Percentiles rank a stretch among this genome's conserved stretches.
phyloP scores from a whole-genome alignment of 2,888 invertebrate species.

The Yponomeuta plumbellus region DNA sequence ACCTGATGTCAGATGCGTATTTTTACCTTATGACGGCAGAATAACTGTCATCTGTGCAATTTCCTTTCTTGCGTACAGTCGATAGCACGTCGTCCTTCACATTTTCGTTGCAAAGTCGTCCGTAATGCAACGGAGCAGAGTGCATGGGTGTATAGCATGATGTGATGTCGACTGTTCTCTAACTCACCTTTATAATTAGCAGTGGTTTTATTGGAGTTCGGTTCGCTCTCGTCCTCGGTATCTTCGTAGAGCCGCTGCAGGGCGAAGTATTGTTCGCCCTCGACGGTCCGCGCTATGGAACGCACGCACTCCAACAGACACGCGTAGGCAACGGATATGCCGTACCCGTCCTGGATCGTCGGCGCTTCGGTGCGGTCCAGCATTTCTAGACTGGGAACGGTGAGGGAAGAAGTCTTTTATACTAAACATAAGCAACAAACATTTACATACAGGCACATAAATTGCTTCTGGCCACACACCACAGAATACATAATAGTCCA shows the following conservation, averaged over 20 bases:
- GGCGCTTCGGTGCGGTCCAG: constrained; percentile 97
- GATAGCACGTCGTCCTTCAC: too few species aligned
- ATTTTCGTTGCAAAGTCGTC: neutral
- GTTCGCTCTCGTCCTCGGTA: constrained; percentile 59
- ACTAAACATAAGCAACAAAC: too few species aligned
- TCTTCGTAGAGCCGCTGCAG: constrained; percentile 65
- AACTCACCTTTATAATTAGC: constrained; percentile 20
- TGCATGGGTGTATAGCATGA: too few species aligned
- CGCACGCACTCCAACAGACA: constrained; percentile 94
- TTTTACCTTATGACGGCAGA: too few species aligned
- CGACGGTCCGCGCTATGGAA: constrained; percentile 85
- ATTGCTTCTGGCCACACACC: too few species aligned
- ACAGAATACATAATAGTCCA: too few species aligned
- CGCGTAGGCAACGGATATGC: constrained; percentile 96
- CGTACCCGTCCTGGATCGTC: constrained; percentile 96
- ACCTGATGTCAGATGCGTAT: too few species aligned
- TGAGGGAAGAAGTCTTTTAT: neutral
- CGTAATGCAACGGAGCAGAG: too few species aligned
- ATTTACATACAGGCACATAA: too few species aligned
- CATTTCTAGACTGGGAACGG: constrained; percentile 89
- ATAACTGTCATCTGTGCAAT: too few species aligned
- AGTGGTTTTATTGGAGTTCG: constrained; percentile 48
- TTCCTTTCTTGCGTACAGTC: too few species aligned
- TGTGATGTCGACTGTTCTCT: neutral
- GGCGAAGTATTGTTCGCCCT: constrained; percentile 74